Evolutionary conservation across 2,113 vertebrate species (phyloP).

Genomic region (Cynopterus brachyotis): DNA sequence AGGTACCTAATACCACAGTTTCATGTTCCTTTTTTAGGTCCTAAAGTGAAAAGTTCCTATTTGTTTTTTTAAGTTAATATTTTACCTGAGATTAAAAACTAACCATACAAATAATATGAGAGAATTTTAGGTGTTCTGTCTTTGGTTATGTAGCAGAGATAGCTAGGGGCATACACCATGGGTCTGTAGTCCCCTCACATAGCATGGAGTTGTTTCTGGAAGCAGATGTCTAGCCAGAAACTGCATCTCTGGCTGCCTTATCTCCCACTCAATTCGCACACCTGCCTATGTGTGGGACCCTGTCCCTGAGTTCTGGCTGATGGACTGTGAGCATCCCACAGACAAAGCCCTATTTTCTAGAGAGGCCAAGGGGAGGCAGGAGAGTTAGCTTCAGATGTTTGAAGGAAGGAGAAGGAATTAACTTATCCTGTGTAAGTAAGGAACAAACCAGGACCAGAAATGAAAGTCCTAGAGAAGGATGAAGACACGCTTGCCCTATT

Average conservation of each 20-base stretch:
- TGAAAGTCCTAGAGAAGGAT: background rate
- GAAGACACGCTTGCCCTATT: background rate
- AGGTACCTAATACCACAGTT: background rate
- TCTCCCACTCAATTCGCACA: background rate
- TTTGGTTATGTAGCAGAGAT: background rate
- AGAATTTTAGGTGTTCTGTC: background rate
- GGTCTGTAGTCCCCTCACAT: background rate
- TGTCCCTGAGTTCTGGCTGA: background rate
- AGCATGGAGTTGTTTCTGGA: background rate
- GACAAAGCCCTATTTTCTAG: background rate
- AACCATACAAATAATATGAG: background rate
- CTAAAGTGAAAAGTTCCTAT: background rate
- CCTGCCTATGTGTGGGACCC: background rate
- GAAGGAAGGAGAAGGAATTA: background rate
- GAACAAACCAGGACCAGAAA: background rate
- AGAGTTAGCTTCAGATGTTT: background rate
- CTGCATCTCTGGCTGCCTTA: background rate
- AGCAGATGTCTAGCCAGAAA: background rate
- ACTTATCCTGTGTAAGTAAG: background rate
- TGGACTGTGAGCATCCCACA: background rate
- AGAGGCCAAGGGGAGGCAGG: background rate
- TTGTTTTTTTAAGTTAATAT: slow-evolving; percentile 17
- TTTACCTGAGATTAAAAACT: background rate
- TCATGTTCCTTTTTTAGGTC: background rate
- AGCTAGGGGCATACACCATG: background rate